Base-by-base conservation (phyloP, 2,888 invertebrate species). In the Lasioglossum zephyrum region DNA sequence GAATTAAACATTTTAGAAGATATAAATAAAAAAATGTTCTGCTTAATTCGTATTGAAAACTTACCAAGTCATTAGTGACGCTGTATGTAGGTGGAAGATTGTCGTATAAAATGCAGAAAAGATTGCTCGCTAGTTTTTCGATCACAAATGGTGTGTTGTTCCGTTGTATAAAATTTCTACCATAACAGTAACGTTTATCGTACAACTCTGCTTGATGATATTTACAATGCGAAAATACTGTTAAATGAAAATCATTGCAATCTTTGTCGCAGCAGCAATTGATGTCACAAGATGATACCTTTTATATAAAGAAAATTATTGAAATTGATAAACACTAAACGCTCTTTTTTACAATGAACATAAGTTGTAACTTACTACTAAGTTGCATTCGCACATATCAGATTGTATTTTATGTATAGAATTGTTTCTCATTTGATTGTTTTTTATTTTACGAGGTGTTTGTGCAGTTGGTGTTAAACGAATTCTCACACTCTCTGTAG, bases 221-320 rank as follows among this genome's bases (percentile, higher is more conserved):
- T 76, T 94, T 92, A 93, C 98, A 98, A 83, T 95, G 93, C 31
- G 96, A 96, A 95, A 98, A 97, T 4, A 96, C 95, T 82, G 95
- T 93, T 82, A 95, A 95, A 90, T 98, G 97, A 77, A 95, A 95
- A 44, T 95, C 94, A 16, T 96, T 95, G 93, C 98, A 98, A 91
- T 98, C 97, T 73, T 92, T 93, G 94, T 98, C 98, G 94, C 98
- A 98, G 93, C 98, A 98, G 93, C 98, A 98, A 94, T 98, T 97
- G 78, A 98, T 96, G 95, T 98, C 98, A 95, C 98, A 98, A 60
- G 96, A 95, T 90, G 96, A 95, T 75, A 95, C 95, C 97, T 47
- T 5, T 47, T 47, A 47, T 47, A 5, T 18, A 47, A 76, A 83
- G 73, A 70, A 9, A 57, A 74, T 74, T 57, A 57, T 39, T 77